Percentiles rank a stretch among this genome's conserved stretches.
These are phyloP conservation scores for Elachura formosa DNA, from an alignment of 2,113 vertebrate species.

Conservation along the genomic window DNA sequence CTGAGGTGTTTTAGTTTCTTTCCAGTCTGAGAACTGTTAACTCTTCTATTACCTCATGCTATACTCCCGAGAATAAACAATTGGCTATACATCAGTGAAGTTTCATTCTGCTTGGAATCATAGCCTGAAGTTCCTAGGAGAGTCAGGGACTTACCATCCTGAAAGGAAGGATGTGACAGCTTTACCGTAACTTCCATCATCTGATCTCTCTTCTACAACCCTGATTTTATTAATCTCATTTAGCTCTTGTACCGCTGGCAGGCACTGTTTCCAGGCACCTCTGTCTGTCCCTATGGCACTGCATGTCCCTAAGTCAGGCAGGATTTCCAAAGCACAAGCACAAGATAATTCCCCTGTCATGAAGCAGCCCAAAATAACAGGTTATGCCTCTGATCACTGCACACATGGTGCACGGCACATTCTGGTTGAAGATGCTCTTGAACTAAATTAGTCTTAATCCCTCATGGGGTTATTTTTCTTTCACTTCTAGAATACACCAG, in stretches of 20 bases:
- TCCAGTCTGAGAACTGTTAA: background rate
- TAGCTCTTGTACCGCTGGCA: background rate
- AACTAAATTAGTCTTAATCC: background rate
- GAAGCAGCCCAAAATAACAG: background rate
- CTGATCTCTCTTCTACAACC: background rate
- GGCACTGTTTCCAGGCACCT: background rate
- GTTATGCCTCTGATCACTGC: background rate
- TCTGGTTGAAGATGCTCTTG: background rate
- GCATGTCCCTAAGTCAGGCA: background rate
- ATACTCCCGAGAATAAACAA: background rate
- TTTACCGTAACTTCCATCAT: background rate
- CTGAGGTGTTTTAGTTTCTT: background rate
- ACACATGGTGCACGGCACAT: accelerated
- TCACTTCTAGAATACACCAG: background rate
- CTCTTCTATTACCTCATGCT: background rate
- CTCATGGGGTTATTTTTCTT: background rate
- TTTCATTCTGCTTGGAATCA: background rate
- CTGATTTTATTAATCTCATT: background rate
- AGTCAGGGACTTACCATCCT: background rate
- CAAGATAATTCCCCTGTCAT: background rate
- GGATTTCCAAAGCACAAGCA: background rate
- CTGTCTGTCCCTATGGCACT: background rate
- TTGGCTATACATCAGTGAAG: background rate
- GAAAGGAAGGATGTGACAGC: background rate
- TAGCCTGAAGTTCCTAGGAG: background rate